phyloP scores from a whole-genome alignment of 37 sponge, comb jelly and placozoan genomes.

The Cliona cf. orientalis region DNA sequence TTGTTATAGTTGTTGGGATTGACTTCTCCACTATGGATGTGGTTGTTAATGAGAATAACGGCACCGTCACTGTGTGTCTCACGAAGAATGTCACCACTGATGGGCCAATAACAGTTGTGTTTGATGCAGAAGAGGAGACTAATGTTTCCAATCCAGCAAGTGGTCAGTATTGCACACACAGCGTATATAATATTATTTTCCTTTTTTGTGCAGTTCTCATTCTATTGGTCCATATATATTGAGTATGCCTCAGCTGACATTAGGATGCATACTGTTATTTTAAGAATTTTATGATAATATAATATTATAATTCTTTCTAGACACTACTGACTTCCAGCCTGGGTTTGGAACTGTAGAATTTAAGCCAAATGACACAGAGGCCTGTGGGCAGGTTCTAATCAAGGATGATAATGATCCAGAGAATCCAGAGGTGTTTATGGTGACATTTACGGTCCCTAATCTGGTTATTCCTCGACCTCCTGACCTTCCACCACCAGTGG shows the following conservation, averaged over 20 bases:
- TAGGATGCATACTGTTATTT: not conserved
- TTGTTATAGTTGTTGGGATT: constrained; percentile 6
- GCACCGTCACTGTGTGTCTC: constrained; percentile 25
- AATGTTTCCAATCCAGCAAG: not conserved
- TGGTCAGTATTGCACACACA: not conserved
- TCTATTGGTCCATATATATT: not conserved
- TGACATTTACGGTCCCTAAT: not conserved
- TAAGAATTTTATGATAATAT: not conserved
- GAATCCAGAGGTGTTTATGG: constrained; percentile 22
- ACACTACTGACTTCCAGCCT: constrained; percentile 28
- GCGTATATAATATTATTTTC: not conserved
- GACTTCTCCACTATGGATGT: constrained; percentile 8
- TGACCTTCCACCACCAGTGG: not conserved
- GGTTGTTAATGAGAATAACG: constrained; percentile 32
- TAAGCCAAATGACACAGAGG: constrained; percentile 1
- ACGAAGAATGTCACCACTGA: constrained; percentile 2
- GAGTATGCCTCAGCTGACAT: not conserved
- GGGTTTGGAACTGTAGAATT: constrained; percentile 10
- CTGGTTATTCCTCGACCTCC: not conserved
- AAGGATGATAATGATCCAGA: constrained; percentile 43
- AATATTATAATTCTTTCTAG: not conserved
- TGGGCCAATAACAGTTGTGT: not conserved
- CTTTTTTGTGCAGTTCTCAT: not conserved
- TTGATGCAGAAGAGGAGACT: not conserved
- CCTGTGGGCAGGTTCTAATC: constrained; percentile 44